Evolutionary conservation across 2,888 invertebrate genomes (phyloP).

Genomic region (Caenorhabditis panamensis): DNA sequence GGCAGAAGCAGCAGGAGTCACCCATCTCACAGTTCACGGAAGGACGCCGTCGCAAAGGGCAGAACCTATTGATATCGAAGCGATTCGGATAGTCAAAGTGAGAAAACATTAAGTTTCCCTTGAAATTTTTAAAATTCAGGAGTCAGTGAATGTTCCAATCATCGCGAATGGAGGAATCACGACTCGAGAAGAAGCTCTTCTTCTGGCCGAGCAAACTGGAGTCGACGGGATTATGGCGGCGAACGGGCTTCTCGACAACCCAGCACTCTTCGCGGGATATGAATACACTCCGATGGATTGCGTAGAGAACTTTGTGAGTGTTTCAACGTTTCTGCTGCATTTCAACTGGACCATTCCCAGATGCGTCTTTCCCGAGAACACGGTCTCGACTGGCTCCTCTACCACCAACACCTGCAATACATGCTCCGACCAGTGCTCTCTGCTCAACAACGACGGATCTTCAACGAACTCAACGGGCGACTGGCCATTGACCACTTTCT

Average conservation of each 20-base stretch:
- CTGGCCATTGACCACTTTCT: constrained; percentile 62
- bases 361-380: constrained; percentile 82
- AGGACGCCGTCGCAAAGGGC: constrained; percentile 89
- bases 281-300: constrained; percentile 87
- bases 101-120: not conserved
- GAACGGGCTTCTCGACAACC: constrained; percentile 92
- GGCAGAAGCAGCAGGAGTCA: constrained; percentile 73
- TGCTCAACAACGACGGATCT: constrained; percentile 85
- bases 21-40: constrained; percentile 93
- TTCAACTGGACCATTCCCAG: constrained; percentile 34
- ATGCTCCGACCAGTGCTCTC: constrained; percentile 92
- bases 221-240: constrained; percentile 92
- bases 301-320: constrained; percentile 88
- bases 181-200: constrained; percentile 86
- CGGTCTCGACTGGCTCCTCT: constrained; percentile 88
- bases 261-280: constrained; percentile 89
- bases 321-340: not conserved
- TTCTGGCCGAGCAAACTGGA: constrained; percentile 86
- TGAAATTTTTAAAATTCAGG: constrained; percentile 34
- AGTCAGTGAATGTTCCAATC: constrained; percentile 85
- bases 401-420: constrained; percentile 96
- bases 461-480: constrained; percentile 70
- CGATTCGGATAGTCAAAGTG: constrained; percentile 86
- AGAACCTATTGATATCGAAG: constrained; percentile 86
- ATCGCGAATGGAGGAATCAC: constrained; percentile 94